A percentile compares a stretch with the other conserved stretches of the same genome.
phyloP scores from a whole-genome alignment of 2,113 vertebrate genomes.

The Gnathonemus echidnorhynchus region DNA sequence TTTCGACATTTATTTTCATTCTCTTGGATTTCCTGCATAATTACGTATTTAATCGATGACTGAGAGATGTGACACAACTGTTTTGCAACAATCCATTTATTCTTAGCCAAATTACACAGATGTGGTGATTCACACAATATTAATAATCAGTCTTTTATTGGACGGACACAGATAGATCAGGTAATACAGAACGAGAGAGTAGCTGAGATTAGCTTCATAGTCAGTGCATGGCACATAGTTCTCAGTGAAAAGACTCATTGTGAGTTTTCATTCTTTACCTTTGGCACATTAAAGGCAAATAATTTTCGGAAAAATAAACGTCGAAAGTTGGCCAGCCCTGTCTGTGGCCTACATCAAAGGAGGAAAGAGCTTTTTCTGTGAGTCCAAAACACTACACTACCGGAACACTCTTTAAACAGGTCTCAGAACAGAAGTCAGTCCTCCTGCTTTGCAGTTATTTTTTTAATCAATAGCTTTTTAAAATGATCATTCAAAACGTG shows the following conservation, averaged over 20 bases:
- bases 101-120: slow-evolving; percentile 18
- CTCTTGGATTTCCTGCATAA: background rate
- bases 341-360: background rate
- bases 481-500: background rate
- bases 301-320: background rate
- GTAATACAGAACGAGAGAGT: slow-evolving; percentile 2
- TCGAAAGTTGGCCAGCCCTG: slow-evolving; percentile 15
- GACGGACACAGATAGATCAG: slow-evolving; percentile 6
- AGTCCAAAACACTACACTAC: slow-evolving; percentile 2
- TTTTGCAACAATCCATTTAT: slow-evolving; percentile 17
- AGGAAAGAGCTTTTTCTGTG: background rate
- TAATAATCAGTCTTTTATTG: slow-evolving; percentile 5
- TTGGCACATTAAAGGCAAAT: slow-evolving; percentile 13
- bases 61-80: slow-evolving; percentile 15
- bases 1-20: slow-evolving; percentile 19
- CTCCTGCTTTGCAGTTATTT: slow-evolving; percentile 1
- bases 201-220: slow-evolving; percentile 1
- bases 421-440: background rate
- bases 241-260: slow-evolving; percentile 14
- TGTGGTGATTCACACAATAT: slow-evolving; percentile 13
- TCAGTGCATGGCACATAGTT: slow-evolving; percentile 9
- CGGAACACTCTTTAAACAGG: background rate
- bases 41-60: background rate
- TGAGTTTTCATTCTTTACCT: slow-evolving; percentile 16
- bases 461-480: background rate